These are phyloP conservation scores for Hesperophylax magnus DNA, from an alignment of 1,140 invertebrate species.

Conservation along the genomic window DNA sequence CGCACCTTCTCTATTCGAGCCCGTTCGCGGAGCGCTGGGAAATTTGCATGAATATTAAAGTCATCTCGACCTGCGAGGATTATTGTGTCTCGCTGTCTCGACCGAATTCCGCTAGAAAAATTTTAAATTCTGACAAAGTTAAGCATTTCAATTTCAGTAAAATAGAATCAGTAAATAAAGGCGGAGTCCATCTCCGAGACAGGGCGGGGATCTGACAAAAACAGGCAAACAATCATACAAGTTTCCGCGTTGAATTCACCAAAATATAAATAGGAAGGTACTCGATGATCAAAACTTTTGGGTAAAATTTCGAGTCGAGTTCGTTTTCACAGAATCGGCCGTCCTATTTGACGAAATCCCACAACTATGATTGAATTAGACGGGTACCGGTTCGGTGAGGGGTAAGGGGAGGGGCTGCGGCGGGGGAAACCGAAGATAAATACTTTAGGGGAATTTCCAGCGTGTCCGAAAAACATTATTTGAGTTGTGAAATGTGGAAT, in stretches of 20 bases:
- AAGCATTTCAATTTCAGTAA: neutral
- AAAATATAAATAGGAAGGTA: no score
- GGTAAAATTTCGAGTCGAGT: slow-evolving; percentile 14
- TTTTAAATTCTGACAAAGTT: slow-evolving; percentile 22
- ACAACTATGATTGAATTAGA: slow-evolving; percentile 34
- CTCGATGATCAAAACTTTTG: slow-evolving; percentile 8
- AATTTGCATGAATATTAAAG: slow-evolving; percentile 36
- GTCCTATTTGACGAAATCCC: slow-evolving; percentile 8
- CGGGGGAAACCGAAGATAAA: neutral
- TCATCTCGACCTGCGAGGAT: slow-evolving; percentile 14
- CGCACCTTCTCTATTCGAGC: neutral
- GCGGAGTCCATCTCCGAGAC: neutral
- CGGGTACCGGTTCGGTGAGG: neutral
- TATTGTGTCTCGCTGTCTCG: slow-evolving; percentile 12
- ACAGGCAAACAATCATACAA: neutral
- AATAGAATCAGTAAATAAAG: neutral
- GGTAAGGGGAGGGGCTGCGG: neutral
- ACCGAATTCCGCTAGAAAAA: neutral
- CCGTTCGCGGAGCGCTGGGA: neutral
- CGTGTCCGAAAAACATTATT: slow-evolving; percentile 24
- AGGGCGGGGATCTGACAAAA: neutral
- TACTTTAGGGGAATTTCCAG: slow-evolving; percentile 9
- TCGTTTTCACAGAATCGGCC: slow-evolving; percentile 8
- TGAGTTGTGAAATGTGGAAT: slow-evolving; percentile 20
- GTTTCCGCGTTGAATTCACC: neutral